A percentile compares a stretch with the other conserved stretches of the same genome.
phyloP scores from a whole-genome alignment of 1,140 invertebrate genomes.

The Bombus impatiens region DNA sequence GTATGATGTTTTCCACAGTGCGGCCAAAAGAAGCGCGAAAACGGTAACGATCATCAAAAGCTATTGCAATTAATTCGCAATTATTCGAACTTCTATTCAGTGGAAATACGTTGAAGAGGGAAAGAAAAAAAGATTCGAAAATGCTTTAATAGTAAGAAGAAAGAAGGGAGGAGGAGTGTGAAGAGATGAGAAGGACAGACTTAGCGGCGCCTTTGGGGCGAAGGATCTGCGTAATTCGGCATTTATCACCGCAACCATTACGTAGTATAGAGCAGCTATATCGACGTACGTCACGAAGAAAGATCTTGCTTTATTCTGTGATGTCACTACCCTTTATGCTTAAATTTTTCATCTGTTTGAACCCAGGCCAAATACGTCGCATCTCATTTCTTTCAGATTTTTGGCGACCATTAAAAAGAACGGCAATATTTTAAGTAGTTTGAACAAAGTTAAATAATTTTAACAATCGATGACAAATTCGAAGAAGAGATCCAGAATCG shows the following conservation, averaged over 20 bases:
- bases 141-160: background rate
- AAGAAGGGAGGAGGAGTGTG: background rate
- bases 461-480: too few species aligned
- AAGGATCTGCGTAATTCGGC: conserved; percentile 53
- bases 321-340: background rate
- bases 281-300: background rate
- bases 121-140: background rate
- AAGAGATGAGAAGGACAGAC: conserved; percentile 23
- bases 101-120: background rate
- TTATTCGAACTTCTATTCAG: background rate
- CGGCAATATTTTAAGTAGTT: background rate
- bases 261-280: background rate
- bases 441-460: background rate
- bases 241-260: conserved; percentile 48
- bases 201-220: conserved; percentile 45
- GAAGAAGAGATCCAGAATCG: background rate
- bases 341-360: background rate
- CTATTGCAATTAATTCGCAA: conserved; percentile 6
- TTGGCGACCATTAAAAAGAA: background rate
- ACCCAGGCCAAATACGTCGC: background rate
- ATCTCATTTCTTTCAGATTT: too few species aligned
- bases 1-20: too few species aligned
- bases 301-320: background rate
- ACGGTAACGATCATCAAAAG: background rate
- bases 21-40: background rate